Percentiles rank a stretch among this genome's conserved stretches.
Evolutionary conservation across 1,140 invertebrate genomes (phyloP).

Genomic region (Drosophila setifemur): DNA sequence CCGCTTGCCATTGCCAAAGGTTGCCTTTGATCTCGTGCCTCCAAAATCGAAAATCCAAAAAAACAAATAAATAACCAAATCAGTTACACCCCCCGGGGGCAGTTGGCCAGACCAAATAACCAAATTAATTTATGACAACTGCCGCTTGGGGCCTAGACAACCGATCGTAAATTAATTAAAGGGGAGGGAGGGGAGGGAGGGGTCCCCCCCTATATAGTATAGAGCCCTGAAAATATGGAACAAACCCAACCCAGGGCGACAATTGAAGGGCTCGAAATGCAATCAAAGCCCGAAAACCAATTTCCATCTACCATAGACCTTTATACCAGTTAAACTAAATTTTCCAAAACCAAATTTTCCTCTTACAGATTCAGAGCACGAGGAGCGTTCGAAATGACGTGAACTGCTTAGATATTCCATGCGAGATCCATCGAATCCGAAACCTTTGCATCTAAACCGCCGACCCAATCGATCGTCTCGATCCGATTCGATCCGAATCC

Average conservation of each 20-base stretch:
- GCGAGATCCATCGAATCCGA: slow-evolving; percentile 47
- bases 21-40: slow-evolving; percentile 58
- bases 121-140: slow-evolving; percentile 65
- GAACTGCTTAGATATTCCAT: slow-evolving; percentile 66
- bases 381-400: slow-evolving; percentile 59
- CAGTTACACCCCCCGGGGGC: slow-evolving; percentile 27
- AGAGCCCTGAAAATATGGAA: slow-evolving; percentile 52
- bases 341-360: slow-evolving; percentile 2
- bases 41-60: slow-evolving; percentile 17
- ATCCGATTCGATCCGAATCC: slow-evolving; percentile 29
- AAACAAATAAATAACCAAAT: no score
- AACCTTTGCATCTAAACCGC: slow-evolving; percentile 53
- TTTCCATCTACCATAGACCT: slow-evolving; percentile 41
- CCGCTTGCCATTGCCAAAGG: slow-evolving; percentile 11
- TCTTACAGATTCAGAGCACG: slow-evolving; percentile 68
- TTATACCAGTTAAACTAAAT: no score
- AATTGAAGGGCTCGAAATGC: slow-evolving; percentile 57
- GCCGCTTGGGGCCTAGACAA: slow-evolving; percentile 29
- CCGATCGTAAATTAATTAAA: slow-evolving; percentile 72
- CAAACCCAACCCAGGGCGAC: slow-evolving; percentile 35
- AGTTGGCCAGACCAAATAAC: slow-evolving; percentile 23
- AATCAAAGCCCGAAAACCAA: slow-evolving; percentile 26
- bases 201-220: no score
- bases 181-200: background rate
- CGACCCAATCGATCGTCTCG: slow-evolving; percentile 55